These are phyloP conservation scores for Oligia fasciuncula DNA, from an alignment of 2,888 invertebrate species.

Conservation along the genomic window DNA sequence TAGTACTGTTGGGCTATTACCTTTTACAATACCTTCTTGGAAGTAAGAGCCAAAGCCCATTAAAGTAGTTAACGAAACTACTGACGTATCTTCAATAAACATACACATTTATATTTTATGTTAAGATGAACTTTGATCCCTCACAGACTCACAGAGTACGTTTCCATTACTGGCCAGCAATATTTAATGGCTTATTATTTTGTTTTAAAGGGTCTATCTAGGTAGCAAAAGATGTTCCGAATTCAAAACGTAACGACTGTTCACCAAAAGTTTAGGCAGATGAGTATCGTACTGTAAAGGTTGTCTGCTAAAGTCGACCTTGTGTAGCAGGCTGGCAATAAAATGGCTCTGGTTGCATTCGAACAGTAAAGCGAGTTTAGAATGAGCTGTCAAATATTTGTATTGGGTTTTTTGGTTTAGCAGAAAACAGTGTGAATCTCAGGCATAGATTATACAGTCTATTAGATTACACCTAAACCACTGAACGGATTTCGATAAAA, in stretches of 20 bases:
- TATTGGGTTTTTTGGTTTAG: too few species aligned
- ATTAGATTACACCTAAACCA: too few species aligned
- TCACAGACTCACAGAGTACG: neutral
- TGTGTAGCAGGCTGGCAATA: too few species aligned
- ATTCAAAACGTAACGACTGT: too few species aligned
- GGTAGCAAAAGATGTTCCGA: neutral
- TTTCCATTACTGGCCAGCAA: neutral
- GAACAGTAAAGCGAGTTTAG: too few species aligned
- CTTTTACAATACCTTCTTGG: neutral
- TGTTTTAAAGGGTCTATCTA: neutral
- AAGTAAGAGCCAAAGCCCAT: neutral
- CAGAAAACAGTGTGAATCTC: too few species aligned
- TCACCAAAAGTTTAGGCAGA: neutral
- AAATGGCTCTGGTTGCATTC: too few species aligned
- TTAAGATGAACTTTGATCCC: constrained; percentile 9
- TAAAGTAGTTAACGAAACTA: neutral
- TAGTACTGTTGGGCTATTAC: neutral
- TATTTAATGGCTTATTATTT: neutral
- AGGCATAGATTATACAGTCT: too few species aligned
- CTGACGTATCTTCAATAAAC: neutral
- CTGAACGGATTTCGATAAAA: too few species aligned
- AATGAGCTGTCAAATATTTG: too few species aligned
- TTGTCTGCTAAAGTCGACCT: too few species aligned
- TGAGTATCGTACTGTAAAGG: neutral
- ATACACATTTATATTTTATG: neutral